phyloP scores from a whole-genome alignment of 2,888 invertebrate species.

The Listrodromus nycthemerus region DNA sequence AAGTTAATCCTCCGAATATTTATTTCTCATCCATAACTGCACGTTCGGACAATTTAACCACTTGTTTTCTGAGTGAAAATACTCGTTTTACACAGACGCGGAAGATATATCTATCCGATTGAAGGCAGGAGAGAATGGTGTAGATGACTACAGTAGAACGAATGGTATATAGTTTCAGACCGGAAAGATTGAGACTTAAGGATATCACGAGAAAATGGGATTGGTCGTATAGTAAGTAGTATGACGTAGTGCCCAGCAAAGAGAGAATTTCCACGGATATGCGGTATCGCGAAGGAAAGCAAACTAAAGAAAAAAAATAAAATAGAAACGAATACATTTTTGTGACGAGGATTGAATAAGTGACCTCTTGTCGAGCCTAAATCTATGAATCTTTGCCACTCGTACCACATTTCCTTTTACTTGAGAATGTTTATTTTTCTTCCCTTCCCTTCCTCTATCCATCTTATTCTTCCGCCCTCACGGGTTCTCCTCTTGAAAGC shows the following conservation, averaged over 20 bases:
- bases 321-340: slow-evolving; percentile 36
- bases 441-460: slow-evolving; percentile 39
- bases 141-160: not conserved
- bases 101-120: not conserved
- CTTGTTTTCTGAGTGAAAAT: not conserved
- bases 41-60: not conserved
- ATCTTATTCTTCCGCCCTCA: slow-evolving; percentile 7
- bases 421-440: slow-evolving; percentile 43
- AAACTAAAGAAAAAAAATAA: slow-evolving; percentile 32
- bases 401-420: slow-evolving; percentile 20
- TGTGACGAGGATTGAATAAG: slow-evolving; percentile 34
- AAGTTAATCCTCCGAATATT: too few relatives aligned
- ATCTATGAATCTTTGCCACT: slow-evolving; percentile 18
- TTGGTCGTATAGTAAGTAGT: not conserved
- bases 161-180: not conserved
- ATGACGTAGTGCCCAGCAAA: not conserved
- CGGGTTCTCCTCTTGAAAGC: not conserved
- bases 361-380: slow-evolving; percentile 58
- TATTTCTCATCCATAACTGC: too few relatives aligned
- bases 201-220: not conserved
- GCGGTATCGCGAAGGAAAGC: slow-evolving; percentile 13
- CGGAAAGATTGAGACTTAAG: not conserved
- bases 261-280: not conserved
- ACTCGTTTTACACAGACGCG: not conserved
- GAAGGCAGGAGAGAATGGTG: not conserved